Evolutionary conservation across 2,888 invertebrate species (phyloP), one percentile per base, ranked within the genome.

Genomic region (Tenodera sinensis): DNA sequence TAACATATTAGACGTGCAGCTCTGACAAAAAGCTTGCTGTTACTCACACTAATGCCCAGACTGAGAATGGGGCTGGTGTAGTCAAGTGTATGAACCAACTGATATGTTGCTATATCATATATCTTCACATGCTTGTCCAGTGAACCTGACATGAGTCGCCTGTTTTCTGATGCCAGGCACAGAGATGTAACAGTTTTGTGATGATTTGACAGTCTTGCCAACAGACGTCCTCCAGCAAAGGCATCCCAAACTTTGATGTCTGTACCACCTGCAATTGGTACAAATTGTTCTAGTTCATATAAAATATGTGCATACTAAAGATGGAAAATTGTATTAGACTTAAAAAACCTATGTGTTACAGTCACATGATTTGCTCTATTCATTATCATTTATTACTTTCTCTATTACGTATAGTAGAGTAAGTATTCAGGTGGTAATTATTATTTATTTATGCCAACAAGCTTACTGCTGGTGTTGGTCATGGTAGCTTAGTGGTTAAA

Each of bases 131-230:
- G 98, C 91, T 98, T 96, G 93, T 99, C 99, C 89, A 99, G 94
- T 4, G 98, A 98, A 1, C 97, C 98, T 0, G 99, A 98, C 91
- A 99, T 93, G 28, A 99, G 94, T 92, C 98, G 95, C 91, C 96
- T 96, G 34, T 97, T 97, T 92, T 97, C 96, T 84, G 96, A 97
- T 34, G 97, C 97, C 90, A 99, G 95, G 91, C 96, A 94, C 87
- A 99, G 93, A 91, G 97, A 97, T 0, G 98, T 99, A 1, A 99
- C 96, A 0, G 99, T 98, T 94, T 99, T 99, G 93, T 99, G 98
- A 93, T 99, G 99, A 91, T 98, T 97, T 3, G 97, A 97, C 91
- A 99, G 95, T 92, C 96, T 96, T 2, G 97, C 96, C 34, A 99
- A 93, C 89, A 98, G 94, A 92, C 97, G 96, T 15, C 98, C 98